phyloP scores from a whole-genome alignment of 2,888 invertebrate genomes.

The Bimastos eiseni region DNA sequence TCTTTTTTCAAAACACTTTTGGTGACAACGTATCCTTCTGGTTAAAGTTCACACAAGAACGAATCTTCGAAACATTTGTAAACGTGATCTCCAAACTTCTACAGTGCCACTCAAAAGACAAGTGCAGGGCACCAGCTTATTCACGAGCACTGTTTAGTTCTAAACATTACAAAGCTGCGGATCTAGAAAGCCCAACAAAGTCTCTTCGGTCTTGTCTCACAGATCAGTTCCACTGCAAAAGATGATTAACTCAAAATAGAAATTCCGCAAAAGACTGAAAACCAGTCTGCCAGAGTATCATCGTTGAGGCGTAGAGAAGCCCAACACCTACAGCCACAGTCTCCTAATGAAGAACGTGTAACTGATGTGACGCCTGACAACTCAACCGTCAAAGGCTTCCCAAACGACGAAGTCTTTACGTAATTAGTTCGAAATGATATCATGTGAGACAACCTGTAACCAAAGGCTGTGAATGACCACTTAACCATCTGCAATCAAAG shows the following conservation, averaged over 20 bases:
- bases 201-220: background rate
- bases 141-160: no score
- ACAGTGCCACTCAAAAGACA: no score
- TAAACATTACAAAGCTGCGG: background rate
- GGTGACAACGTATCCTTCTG: background rate
- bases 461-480: background rate
- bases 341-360: background rate
- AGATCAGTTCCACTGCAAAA: background rate
- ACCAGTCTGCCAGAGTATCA: background rate
- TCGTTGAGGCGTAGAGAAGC: background rate
- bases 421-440: constrained; percentile 2
- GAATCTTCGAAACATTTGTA: no score
- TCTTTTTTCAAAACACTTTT: background rate
- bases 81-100: no score
- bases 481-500: background rate
- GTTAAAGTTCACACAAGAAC: background rate
- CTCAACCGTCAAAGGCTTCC: background rate
- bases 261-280: background rate
- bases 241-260: background rate
- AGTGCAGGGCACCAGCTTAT: no score
- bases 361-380: background rate
- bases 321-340: background rate
- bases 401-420: no score
- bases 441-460: background rate
- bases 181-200: background rate